Percentiles rank a stretch among this genome's conserved stretches.
These are phyloP conservation scores for fruit fly (Drosophila melanogaster) DNA, from an alignment of 1,140 invertebrate species.

Conservation along the genomic window Release_6_plus_ISO1_MT NT_033779.5:11611001-11611500, in stretches of 20 bases:
- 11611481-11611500: not conserved
- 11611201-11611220: slow-evolving; percentile 31
- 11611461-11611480: not conserved
- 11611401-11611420: slow-evolving; percentile 51
- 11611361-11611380: slow-evolving; percentile 68
- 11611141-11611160: slow-evolving; percentile 69
- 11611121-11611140: slow-evolving; percentile 49
- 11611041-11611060: slow-evolving; percentile 54
- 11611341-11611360: slow-evolving; percentile 47
- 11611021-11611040: slow-evolving; percentile 59
- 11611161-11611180: slow-evolving; percentile 68
- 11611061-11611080: slow-evolving; percentile 59
- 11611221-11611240: slow-evolving; percentile 43
- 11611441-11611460: not conserved
- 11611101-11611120: slow-evolving; percentile 66
- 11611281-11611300: not conserved
- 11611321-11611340: slow-evolving; percentile 2
- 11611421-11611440: slow-evolving; percentile 34
- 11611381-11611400: slow-evolving; percentile 51
- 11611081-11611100: slow-evolving; percentile 31
- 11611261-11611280: slow-evolving; percentile 59
- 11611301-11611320: not conserved
- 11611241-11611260: slow-evolving; percentile 63
- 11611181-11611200: slow-evolving; percentile 40
- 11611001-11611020: slow-evolving; percentile 47